phyloP scores from a whole-genome alignment of 1,140 invertebrate species.

The Sycobia sp. region DNA sequence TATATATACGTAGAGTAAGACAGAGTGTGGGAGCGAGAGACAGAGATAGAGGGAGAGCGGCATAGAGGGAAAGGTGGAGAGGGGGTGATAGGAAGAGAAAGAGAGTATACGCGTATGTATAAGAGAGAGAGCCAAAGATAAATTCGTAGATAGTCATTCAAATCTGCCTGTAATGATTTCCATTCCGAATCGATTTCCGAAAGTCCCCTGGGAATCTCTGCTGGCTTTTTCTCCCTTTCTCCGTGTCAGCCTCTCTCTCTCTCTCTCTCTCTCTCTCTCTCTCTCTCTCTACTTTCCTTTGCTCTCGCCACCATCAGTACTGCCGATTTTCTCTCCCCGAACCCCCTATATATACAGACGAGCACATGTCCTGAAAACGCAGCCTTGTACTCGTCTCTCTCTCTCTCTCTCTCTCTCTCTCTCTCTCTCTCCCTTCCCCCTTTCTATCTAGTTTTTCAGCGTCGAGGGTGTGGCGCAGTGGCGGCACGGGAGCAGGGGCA shows the following conservation, averaged over 20 bases:
- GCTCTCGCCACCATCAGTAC: too few relatives aligned
- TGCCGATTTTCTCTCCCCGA: conserved; percentile 8
- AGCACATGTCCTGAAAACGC: conserved; percentile 40
- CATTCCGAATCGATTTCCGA: conserved; percentile 60
- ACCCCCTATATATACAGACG: conserved; percentile 13
- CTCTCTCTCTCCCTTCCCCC: conserved; percentile 30
- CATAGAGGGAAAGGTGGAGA: too few relatives aligned
- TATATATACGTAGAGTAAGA: too few relatives aligned
- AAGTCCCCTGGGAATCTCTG: conserved; percentile 54
- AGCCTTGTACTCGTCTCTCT: conserved; percentile 27
- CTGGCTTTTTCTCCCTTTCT: background rate
- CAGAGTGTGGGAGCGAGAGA: too few relatives aligned
- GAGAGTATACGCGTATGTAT: conserved; percentile 8
- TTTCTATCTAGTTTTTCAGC: conserved; percentile 39
- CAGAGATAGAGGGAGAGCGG: background rate
- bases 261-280: conserved; percentile 4
- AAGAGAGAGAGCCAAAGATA: conserved; percentile 47
- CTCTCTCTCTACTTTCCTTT: background rate
- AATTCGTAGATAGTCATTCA: conserved; percentile 61
- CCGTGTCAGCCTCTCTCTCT: background rate
- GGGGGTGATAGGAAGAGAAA: background rate
- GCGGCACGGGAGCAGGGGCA: conserved; percentile 1
- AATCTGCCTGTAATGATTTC: conserved; percentile 62
- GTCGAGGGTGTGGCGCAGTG: too few relatives aligned
- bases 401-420: too few relatives aligned